phyloP scores from a whole-genome alignment of 1,140 invertebrate species.

The Dreissena polymorpha region DNA sequence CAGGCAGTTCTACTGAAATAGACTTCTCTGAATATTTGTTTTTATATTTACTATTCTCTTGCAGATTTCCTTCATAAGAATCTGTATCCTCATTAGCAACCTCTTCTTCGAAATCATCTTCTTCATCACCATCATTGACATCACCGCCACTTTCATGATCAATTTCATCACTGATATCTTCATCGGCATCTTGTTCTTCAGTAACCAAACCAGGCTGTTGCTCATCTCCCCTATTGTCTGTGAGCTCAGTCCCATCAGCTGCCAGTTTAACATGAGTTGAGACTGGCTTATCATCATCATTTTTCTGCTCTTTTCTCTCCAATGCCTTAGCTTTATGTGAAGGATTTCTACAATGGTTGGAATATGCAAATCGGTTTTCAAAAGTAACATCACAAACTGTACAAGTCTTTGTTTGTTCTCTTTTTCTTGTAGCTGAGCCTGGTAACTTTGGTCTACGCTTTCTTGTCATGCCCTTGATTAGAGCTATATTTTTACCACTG shows the following conservation, averaged over 20 bases:
- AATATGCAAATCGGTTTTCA: slow-evolving; percentile 59
- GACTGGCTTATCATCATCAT: neutral
- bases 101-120: slow-evolving; percentile 2
- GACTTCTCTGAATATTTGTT: no score
- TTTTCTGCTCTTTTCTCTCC: slow-evolving; percentile 1
- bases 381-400: slow-evolving; percentile 63
- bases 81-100: slow-evolving; percentile 13
- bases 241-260: neutral
- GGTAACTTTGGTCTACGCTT: slow-evolving; percentile 6
- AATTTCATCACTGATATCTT: neutral
- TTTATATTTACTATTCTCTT: no score
- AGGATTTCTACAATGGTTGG: slow-evolving; percentile 59
- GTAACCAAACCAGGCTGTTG: neutral
- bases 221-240: neutral
- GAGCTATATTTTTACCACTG: slow-evolving; percentile 38
- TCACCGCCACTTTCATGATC: neutral
- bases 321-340: slow-evolving; percentile 60
- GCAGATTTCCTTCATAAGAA: slow-evolving; percentile 9
- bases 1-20: neutral
- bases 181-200: neutral
- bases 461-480: slow-evolving; percentile 30
- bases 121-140: slow-evolving; percentile 3
- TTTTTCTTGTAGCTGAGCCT: neutral
- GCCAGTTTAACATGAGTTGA: neutral
- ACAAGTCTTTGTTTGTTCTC: slow-evolving; percentile 49